Evolutionary conservation across 2,888 invertebrate species (phyloP).

Genomic region (Tanypteryx hageni): DNA sequence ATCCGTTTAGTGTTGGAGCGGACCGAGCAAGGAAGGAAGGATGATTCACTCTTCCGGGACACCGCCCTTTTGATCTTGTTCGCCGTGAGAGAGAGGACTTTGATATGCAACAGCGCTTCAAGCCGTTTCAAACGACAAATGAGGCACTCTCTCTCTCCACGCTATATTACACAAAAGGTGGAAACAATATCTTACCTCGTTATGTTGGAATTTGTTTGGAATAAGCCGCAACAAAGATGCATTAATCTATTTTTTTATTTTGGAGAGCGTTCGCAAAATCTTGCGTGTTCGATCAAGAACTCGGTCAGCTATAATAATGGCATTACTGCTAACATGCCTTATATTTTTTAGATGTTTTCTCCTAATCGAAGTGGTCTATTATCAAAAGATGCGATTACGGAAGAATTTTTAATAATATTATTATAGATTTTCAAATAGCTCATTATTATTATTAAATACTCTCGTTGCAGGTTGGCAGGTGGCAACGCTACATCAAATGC

Average conservation of each 20-base stretch:
- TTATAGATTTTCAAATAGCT: too few species aligned
- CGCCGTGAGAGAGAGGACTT: neutral
- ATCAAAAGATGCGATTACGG: too few species aligned
- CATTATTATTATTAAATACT: too few species aligned
- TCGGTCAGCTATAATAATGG: neutral
- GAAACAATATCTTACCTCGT: constrained; percentile 14
- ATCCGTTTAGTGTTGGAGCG: neutral
- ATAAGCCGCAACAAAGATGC: neutral
- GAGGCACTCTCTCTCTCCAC: neutral
- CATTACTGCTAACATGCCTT: too few species aligned
- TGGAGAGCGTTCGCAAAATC: neutral
- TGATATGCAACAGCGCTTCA: neutral
- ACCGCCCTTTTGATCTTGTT: neutral
- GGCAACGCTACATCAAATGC: too few species aligned
- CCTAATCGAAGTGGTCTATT: too few species aligned
- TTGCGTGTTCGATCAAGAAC: neutral
- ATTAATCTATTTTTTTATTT: too few species aligned
- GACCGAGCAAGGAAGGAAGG: neutral
- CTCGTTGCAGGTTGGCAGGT: too few species aligned
- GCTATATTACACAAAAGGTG: constrained; percentile 24
- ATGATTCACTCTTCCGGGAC: constrained; percentile 19
- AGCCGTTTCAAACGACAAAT: constrained; percentile 21
- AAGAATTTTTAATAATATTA: too few species aligned
- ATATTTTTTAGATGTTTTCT: too few species aligned
- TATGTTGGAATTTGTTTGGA: neutral